Conservation (phyloP, 2,797 vertebrate species). For the Chelmon rostratus region DNA sequence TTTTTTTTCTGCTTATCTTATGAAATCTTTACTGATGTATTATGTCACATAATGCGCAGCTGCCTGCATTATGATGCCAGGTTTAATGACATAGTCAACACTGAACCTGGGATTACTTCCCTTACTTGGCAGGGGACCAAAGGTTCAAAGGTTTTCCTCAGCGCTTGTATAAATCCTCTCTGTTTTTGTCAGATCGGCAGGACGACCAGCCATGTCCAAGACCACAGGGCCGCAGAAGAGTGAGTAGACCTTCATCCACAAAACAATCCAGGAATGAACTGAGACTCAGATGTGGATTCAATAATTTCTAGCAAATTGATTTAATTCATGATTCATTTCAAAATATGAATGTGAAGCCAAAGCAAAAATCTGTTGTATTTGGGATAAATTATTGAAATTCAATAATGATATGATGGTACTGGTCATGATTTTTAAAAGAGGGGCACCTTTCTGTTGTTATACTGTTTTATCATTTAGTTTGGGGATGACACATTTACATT, state of each 20-base stretch:
- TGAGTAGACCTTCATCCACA: constrained; percentile 66
- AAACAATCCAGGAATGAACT: background rate
- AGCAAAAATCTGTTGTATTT: constrained; percentile 7
- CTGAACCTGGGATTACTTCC: background rate
- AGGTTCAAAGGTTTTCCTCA: constrained; percentile 66
- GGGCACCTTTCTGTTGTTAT: background rate
- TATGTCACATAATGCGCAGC: background rate
- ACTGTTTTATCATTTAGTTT: no score
- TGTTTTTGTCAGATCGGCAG: constrained; percentile 24
- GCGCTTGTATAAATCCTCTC: constrained; percentile 36
- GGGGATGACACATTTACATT: no score
- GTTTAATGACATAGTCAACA: background rate
- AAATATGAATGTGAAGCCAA: background rate
- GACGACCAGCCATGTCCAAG: constrained; percentile 65
- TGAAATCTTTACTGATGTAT: background rate
- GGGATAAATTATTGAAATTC: background rate
- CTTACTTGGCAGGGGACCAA: constrained; percentile 20
- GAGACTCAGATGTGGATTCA: background rate
- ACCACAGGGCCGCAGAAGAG: constrained; percentile 43
- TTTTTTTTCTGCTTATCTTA: background rate
- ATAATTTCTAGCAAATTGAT: background rate
- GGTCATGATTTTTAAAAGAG: background rate
- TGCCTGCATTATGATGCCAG: background rate
- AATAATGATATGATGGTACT: background rate
- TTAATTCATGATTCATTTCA: background rate